These are phyloP conservation scores for Luscinia megarhynchos DNA, from an alignment of 2,797 vertebrate species.

Conservation along the genomic window DNA sequence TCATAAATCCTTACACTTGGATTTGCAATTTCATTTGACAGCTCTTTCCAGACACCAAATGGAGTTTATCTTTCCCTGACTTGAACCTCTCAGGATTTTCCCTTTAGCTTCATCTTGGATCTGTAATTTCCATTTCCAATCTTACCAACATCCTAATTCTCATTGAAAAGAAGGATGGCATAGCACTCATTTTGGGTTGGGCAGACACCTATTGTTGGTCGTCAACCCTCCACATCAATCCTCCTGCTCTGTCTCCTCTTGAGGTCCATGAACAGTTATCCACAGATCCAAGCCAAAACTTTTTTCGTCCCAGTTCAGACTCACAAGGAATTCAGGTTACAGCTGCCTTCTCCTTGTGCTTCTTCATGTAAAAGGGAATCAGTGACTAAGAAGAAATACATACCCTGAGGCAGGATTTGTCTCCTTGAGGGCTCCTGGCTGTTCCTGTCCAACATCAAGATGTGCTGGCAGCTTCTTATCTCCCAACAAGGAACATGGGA, in stretches of 20 bases:
- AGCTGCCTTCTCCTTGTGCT: background rate
- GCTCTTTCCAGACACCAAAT: background rate
- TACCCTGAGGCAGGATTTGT: background rate
- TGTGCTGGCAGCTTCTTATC: background rate
- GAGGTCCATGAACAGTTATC: background rate
- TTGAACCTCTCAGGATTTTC: constrained; percentile 35
- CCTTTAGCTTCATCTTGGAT: constrained; percentile 1
- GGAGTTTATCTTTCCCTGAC: constrained; percentile 26
- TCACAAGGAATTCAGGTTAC: background rate
- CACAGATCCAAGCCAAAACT: background rate
- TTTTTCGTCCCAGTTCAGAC: background rate
- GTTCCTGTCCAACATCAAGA: background rate
- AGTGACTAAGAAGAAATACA: background rate
- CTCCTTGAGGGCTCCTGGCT: background rate
- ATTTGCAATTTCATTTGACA: constrained; percentile 61
- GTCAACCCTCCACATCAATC: background rate
- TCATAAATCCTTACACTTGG: constrained; percentile 34
- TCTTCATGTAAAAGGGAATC: background rate
- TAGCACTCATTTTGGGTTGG: background rate
- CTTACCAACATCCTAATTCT: background rate
- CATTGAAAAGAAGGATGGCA: background rate
- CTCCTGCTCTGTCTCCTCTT: background rate
- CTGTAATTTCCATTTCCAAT: constrained; percentile 8
- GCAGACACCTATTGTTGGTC: background rate
- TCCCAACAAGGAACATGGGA: accelerated